Evolutionary conservation across 2,113 vertebrate species (phyloP).

Genomic region (Ptychochromis oligacanthus): DNA sequence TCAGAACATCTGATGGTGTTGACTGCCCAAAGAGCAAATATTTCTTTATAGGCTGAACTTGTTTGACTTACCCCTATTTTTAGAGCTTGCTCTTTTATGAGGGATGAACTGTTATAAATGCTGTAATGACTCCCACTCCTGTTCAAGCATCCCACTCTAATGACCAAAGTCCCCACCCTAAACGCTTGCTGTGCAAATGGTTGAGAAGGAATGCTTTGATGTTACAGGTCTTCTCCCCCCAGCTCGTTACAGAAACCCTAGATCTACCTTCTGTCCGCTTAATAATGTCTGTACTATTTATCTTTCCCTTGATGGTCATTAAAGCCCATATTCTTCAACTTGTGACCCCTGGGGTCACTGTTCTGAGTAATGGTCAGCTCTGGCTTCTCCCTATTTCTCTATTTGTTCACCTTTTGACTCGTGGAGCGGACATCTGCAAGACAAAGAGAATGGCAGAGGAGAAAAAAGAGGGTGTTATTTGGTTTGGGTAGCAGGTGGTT

Average conservation of each 20-base stretch:
- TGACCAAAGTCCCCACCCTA: slow-evolving; percentile 58
- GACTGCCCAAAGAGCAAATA: slow-evolving; percentile 39
- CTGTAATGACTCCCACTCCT: slow-evolving; percentile 38
- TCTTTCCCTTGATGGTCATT: slow-evolving; percentile 61
- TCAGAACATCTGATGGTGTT: slow-evolving; percentile 8
- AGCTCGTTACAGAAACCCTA: slow-evolving; percentile 35
- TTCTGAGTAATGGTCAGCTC: slow-evolving; percentile 53
- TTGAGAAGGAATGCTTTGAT: slow-evolving; percentile 68
- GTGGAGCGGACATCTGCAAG: slow-evolving; percentile 58
- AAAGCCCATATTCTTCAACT: slow-evolving; percentile 48
- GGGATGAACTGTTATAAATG: slow-evolving; percentile 48
- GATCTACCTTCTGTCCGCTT: slow-evolving; percentile 30
- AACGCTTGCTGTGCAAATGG: slow-evolving; percentile 39
- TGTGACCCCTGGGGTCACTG: slow-evolving; percentile 54
- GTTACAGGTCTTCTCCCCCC: background rate
- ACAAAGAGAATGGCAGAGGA: slow-evolving; percentile 51
- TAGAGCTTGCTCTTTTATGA: slow-evolving; percentile 51
- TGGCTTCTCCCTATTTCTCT: slow-evolving; percentile 33
- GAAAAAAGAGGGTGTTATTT: slow-evolving; percentile 44
- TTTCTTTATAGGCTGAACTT: slow-evolving; percentile 23
- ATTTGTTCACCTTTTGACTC: slow-evolving; percentile 70
- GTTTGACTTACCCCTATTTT: slow-evolving; percentile 46
- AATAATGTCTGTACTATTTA: slow-evolving; percentile 63
- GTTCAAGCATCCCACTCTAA: slow-evolving; percentile 41
- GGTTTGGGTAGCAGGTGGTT: slow-evolving; percentile 56